These are phyloP conservation scores for Dolomedes plantarius DNA, from an alignment of 2,888 invertebrate genomes.

Conservation along the genomic window DNA sequence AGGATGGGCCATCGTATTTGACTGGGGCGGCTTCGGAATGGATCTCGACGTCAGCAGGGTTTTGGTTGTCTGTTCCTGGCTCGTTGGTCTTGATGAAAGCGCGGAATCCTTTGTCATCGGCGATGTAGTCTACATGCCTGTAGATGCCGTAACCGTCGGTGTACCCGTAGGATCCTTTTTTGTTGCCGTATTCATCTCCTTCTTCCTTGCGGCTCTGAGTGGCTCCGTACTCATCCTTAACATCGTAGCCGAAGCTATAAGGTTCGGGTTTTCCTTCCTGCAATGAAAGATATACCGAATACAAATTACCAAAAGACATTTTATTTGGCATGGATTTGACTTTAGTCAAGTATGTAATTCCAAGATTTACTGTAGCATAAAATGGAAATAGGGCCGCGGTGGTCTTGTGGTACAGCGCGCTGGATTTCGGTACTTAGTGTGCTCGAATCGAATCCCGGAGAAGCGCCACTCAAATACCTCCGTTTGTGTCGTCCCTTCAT, in stretches of 20 bases:
- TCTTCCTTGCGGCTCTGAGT: slow-evolving; percentile 69
- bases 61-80: slow-evolving; percentile 71
- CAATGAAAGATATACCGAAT: neutral
- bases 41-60: slow-evolving; percentile 52
- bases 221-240: slow-evolving; percentile 71
- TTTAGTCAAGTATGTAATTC: too few species aligned
- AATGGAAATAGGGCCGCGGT: too few species aligned
- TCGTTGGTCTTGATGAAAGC: slow-evolving; percentile 72
- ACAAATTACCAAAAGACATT: too few species aligned
- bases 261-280: slow-evolving; percentile 71
- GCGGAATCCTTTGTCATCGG: slow-evolving; percentile 72
- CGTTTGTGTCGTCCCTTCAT: too few species aligned
- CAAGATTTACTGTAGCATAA: too few species aligned
- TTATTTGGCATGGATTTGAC: too few species aligned
- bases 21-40: slow-evolving; percentile 39
- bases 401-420: too few species aligned
- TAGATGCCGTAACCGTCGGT: slow-evolving; percentile 72
- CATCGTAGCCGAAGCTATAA: slow-evolving; percentile 72
- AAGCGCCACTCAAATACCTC: too few species aligned
- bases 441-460: too few species aligned
- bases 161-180: slow-evolving; percentile 72
- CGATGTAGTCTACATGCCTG: slow-evolving; percentile 71
- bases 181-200: slow-evolving; percentile 72
- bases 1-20: slow-evolving; percentile 13
- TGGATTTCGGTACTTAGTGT: too few species aligned